Evolutionary conservation across 2,888 invertebrate species (phyloP), one percentile per base, ranked within the genome.

Genomic region (Calameuta idolon): DNA sequence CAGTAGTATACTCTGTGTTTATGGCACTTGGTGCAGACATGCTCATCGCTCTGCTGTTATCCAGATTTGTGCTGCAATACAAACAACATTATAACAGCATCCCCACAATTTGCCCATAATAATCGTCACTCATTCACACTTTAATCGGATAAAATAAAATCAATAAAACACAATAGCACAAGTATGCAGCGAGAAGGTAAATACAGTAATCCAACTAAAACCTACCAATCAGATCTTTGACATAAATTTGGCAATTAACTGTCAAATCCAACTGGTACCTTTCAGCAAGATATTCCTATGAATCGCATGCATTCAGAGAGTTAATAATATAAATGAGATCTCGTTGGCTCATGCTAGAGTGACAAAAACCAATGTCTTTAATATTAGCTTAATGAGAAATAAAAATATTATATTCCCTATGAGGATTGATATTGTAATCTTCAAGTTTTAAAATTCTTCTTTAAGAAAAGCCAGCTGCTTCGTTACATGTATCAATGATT

Each of bases 1-100:
- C 95, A 1, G 95, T 94, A 1, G 93, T 93, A 86, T 94, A 94
- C 75, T 96, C 96, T 82, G 96, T 91, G 89, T 96, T 96, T 86
- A 97, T 97, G 75, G 97, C 97, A 78, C 97, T 96, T 0, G 97
- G 97, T 0, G 97, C 97, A 0, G 97, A 97, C 92, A 95, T 95
- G 84, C 97, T 97, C 88, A 97, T 93, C 1, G 95, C 94, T 89
- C 95, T 94, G 33, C 95, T 94, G 9, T 95, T 93, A 87, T 95
- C 94, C 90, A 97, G 93, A 88, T 95, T 95, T 84, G 94, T 94
- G 88, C 94, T 94, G 90, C 77, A 90, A 90, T 82, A 73, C 37
- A 81, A 82, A 75, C 75, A 80, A 55, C 9, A 23, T 15, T 55
- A 23, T 55, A 55, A 9, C 23, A 55, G 23, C 23, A 55, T 23